Percentiles rank a stretch among this genome's conserved stretches.
Evolutionary conservation across 1,140 invertebrate species (phyloP).

Genomic region (Phthorimaea operculella): DNA sequence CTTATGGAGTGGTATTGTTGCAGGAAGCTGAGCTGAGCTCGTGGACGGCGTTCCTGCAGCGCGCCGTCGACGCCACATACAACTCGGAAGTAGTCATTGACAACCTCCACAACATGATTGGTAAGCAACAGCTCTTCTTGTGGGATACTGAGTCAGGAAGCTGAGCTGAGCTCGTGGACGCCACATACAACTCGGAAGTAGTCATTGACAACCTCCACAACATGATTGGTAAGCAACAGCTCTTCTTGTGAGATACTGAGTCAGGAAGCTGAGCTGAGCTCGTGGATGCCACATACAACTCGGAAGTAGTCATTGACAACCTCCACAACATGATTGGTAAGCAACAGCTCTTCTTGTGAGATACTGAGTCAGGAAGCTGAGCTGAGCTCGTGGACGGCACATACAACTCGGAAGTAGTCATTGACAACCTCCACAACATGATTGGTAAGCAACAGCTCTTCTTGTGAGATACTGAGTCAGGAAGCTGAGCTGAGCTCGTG

Average conservation of each 20-base stretch:
- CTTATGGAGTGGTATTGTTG: no score
- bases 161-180: constrained; percentile 56
- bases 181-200: constrained; percentile 52
- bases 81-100: constrained; percentile 54
- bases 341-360: no score
- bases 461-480: no score
- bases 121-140: constrained; percentile 28
- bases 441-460: constrained; percentile 36
- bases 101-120: constrained; percentile 58
- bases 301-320: constrained; percentile 54
- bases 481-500: constrained; percentile 54
- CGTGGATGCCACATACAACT: constrained; percentile 58
- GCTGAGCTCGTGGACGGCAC: constrained; percentile 56
- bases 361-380: constrained; percentile 57
- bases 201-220: constrained; percentile 59
- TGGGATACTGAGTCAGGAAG: no score
- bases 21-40: constrained; percentile 55
- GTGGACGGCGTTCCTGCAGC: constrained; percentile 58
- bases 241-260: no score
- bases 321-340: constrained; percentile 58
- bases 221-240: constrained; percentile 40
- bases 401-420: constrained; percentile 50
- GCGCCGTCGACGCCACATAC: constrained; percentile 53
- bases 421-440: constrained; percentile 59
- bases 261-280: constrained; percentile 53